Base-by-base conservation (phyloP, 2,888 invertebrate genomes). In the Epinotia nisella region DNA sequence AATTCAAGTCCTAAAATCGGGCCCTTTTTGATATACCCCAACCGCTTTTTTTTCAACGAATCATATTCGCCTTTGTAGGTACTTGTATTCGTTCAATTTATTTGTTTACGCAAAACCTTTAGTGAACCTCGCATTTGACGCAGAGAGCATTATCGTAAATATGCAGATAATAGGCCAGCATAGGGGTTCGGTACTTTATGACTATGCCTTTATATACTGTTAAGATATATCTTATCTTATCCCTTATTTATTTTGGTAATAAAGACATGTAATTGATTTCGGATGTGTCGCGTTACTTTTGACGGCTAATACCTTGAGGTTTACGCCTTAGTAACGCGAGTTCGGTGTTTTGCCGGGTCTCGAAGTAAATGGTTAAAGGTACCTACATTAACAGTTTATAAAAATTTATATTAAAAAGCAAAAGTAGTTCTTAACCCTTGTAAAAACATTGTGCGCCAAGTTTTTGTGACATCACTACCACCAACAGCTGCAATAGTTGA, bases 111-210 rank as follows among this genome's bases (percentile, higher is more conserved):
- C 35, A 49, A 39, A 55, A 64, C 56, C 62, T 55, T 55, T 45
- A 60, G 29, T 29, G 58, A 10, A 55, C 58, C 58, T 66, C 53
- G 29, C 29, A 62, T 62, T 70, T 61, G 70, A 61, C 53, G 71
- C 59, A 39, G 41, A 13, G 21, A 35, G 61, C 72, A 73, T 73
- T 60, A 73, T 73, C 68, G 58, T 73, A 73, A 73, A 73, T 68
- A 68, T 62, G 68, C 62, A 56, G 62, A 68, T 73, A 73, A 68
- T 68, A 73, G 72, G 67, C 60, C 55, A 24, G 49, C 72, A 73
- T 51, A 62, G 72, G 68, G 67, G 67, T 35, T 66, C 64, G 0
- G 41, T 71, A 59, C 51, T 71, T 67, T 67, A 67, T 56, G 71
- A 49, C 60, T 61, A 21, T n/a, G 71, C 53, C 19, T 71, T 71